Evolutionary conservation across 2,888 invertebrate species (phyloP), one percentile per base, ranked within the genome.

Genomic region (Leptinotarsa haldemani): DNA sequence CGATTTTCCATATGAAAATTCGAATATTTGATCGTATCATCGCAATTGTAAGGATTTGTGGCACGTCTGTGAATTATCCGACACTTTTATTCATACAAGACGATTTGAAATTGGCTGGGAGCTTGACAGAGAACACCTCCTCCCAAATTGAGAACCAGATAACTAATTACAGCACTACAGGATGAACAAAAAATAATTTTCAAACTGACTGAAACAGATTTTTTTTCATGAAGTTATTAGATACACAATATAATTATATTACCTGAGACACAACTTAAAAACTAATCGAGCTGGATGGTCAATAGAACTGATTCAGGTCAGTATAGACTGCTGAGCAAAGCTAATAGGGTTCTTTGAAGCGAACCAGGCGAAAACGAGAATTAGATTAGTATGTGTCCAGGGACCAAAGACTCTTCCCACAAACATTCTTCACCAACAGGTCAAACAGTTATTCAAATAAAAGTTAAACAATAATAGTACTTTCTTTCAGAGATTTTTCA

Each of bases 281-380:
- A 52, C 52, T 52, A 18, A 52, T 52, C 18, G n/a, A 52, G 18
- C 52, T 52, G 52, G n/a, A 52, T 52, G 52, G 52, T 52, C 52
- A 52, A 18, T 52, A 52, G n/a, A 52, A 52, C 52, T 52, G 18
- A 52, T 52, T 52, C 7, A n/a, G 3, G 18, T 52, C 18, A 18
- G 52, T 52, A 18, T 52, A 16, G 15, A 52, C 16, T 52, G 50
- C 50, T 52, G 50, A 52, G 15, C 50, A 13, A 52, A 52, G 22
- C 16, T 5, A 52, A 52, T 12, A 52, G 50, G 50, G 50, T 52
- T 52, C 52, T 52, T 52, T 52, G 52, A 52, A 52, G 52, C 52
- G 52, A 52, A 52, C 52, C 52, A 52, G 5, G n/a, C 52, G 18
- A 52, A 18, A 52, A 52, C 52, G 1, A 18, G 5, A 52, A 52